Evolutionary conservation across 1,140 invertebrate genomes (phyloP), one percentile per base, ranked within the genome.

Genomic region (Ptiloglossa arizonensis): DNA sequence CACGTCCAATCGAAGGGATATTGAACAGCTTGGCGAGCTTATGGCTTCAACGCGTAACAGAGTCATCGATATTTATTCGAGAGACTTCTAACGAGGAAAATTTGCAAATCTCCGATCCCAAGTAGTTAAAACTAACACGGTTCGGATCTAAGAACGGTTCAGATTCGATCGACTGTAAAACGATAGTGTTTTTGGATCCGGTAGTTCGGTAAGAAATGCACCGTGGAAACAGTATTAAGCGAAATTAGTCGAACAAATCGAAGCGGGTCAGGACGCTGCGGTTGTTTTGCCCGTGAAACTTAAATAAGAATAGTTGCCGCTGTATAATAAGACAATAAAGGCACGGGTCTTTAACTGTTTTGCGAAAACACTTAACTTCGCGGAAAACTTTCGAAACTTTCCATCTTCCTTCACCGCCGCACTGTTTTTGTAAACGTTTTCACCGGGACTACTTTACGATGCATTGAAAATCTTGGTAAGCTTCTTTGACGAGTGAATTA

Each of bases 401-500:
- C n/a, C 44, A 38, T 59, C 41, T 27, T 50, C 15, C 41, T 11
- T n/a, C n/a, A n/a, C n/a, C n/a, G n/a, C n/a, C n/a, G n/a, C n/a
- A n/a, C n/a, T 59, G 72, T 68, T 75, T 64, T 68, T 68, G 27
- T 32, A 46, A 75, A 75, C 52, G 22, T 52, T 32, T 57, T 19
- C 52, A 15, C 15, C 64, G 19, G 5, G 41, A n/a, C 73, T 75
- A 59, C 52, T 75, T 75, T 75, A 50, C 73, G 41, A 75, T 75
- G 73, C 73, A 75, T 75, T 75, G 73, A 59, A 75, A 75, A 69
- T 75, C 52, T 75, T 59, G 0, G n/a, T 54, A 41, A 38, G 64
- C 1, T 59, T 75, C 41, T 68, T 38, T 15, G 13, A 38, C 35
- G 35, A 22, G 27, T 19, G 52, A 68, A 75, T 68, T 48, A 44